Percentiles rank a stretch among this genome's conserved stretches.
These are phyloP conservation scores for Aspidiotus destructor DNA, from an alignment of 2,888 invertebrate genomes.

Conservation along the genomic window DNA sequence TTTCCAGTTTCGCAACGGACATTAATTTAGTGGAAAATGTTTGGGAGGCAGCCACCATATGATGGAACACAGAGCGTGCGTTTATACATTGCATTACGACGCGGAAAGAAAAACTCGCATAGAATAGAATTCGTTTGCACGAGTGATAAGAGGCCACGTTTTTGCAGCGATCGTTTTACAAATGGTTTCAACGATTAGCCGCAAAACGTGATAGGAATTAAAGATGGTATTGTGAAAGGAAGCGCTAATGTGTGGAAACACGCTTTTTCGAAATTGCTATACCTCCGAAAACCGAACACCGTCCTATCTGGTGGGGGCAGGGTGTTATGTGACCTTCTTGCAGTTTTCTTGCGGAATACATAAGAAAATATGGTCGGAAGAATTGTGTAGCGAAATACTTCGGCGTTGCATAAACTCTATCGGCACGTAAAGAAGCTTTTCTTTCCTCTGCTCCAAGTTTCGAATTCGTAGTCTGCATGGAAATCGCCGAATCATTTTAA, in stretches of 20 bases:
- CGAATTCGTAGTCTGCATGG: too few species aligned
- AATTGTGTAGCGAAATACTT: too few species aligned
- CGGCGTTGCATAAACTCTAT: too few species aligned
- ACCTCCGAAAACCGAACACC: too few species aligned
- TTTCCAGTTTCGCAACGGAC: constrained; percentile 4
- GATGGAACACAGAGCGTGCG: neutral
- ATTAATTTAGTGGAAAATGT: constrained; percentile 3
- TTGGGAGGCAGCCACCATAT: constrained; percentile 1
- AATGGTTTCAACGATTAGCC: constrained; percentile 4
- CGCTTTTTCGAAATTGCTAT: too few species aligned
- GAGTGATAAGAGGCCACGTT: constrained; percentile 3
- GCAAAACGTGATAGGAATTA: constrained; percentile 4
- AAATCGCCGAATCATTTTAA: too few species aligned
- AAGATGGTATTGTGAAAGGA: neutral
- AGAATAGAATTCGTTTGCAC: neutral
- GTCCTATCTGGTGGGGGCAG: too few species aligned
- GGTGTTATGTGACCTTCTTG: too few species aligned
- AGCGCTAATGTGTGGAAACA: neutral
- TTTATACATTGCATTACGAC: neutral
- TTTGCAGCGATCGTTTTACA: constrained; percentile 1
- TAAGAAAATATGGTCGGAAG: too few species aligned
- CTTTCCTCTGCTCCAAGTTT: too few species aligned
- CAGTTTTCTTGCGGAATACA: too few species aligned
- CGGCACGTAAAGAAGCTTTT: too few species aligned
- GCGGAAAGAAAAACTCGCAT: neutral